Evolutionary conservation across 2,888 invertebrate species (phyloP).

Genomic region (Sympetrum striolatum): DNA sequence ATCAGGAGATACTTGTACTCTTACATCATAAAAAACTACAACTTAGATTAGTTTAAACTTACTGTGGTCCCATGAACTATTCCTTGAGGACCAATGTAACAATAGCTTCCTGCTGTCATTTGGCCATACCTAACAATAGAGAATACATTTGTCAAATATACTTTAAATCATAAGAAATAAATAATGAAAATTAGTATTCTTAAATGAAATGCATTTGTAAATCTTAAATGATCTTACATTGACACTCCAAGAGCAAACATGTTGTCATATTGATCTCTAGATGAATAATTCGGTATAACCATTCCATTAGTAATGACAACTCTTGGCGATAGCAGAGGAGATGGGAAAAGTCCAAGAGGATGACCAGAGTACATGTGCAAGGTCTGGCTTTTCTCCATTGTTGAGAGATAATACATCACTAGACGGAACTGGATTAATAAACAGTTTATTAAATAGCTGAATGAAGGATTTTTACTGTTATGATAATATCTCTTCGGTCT

Average conservation of each 20-base stretch:
- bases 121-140: conserved; percentile 64
- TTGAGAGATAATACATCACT: conserved; percentile 63
- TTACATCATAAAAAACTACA: background rate
- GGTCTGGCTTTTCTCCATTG: conserved; percentile 65
- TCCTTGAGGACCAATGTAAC: conserved; percentile 71
- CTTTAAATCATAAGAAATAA: background rate
- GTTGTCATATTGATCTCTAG: conserved; percentile 63
- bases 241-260: conserved; percentile 68
- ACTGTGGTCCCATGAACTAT: conserved; percentile 71
- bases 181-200: too few species aligned
- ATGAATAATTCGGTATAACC: conserved; percentile 69
- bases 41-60: conserved; percentile 48
- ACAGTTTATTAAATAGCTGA: background rate
- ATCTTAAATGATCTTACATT: conserved; percentile 57
- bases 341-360: conserved; percentile 67
- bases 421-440: conserved; percentile 62
- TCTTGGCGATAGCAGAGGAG: conserved; percentile 58
- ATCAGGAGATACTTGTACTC: background rate
- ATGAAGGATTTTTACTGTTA: background rate
- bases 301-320: conserved; percentile 69
- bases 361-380: conserved; percentile 69
- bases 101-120: conserved; percentile 70
- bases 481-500: too few species aligned
- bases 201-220: too few species aligned
- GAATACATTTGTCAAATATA: background rate